phyloP scores from a whole-genome alignment of 2,888 invertebrate species.

The Yponomeuta plumbellus region DNA sequence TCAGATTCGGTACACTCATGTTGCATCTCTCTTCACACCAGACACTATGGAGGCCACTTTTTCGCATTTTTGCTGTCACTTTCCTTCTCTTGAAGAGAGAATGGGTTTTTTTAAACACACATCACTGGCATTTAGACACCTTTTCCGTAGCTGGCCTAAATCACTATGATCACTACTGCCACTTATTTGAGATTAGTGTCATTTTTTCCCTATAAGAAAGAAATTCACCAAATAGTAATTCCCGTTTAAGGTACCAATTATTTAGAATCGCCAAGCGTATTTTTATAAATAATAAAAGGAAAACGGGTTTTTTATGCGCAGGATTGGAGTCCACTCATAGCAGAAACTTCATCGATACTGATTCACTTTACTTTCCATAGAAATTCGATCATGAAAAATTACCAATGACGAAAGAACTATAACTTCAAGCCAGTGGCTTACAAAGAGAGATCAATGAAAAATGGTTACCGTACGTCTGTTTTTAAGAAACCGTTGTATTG shows the following conservation, averaged over 20 bases:
- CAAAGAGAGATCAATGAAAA: not conserved
- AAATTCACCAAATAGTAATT: no score
- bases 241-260: no score
- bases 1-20: conserved; percentile 72
- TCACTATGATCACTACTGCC: no score
- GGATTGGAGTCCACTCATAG: not conserved
- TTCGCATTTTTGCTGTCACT: not conserved
- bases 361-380: conserved; percentile 44
- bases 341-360: conserved; percentile 47
- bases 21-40: conserved; percentile 31
- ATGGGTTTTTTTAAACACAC: no score
- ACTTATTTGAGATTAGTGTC: no score
- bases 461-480: not conserved
- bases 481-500: not conserved
- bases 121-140: no score
- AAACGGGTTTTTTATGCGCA: not conserved
- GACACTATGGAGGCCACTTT: not conserved
- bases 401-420: not conserved
- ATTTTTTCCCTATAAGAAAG: no score
- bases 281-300: not conserved
- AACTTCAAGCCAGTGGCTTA: not conserved
- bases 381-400: conserved; percentile 28
- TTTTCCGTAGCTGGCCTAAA: no score
- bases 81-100: not conserved
- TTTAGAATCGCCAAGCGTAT: no score